These are phyloP conservation scores for Eriocheir sinensis DNA, from an alignment of 1,140 invertebrate genomes.

Conservation along the genomic window DNA sequence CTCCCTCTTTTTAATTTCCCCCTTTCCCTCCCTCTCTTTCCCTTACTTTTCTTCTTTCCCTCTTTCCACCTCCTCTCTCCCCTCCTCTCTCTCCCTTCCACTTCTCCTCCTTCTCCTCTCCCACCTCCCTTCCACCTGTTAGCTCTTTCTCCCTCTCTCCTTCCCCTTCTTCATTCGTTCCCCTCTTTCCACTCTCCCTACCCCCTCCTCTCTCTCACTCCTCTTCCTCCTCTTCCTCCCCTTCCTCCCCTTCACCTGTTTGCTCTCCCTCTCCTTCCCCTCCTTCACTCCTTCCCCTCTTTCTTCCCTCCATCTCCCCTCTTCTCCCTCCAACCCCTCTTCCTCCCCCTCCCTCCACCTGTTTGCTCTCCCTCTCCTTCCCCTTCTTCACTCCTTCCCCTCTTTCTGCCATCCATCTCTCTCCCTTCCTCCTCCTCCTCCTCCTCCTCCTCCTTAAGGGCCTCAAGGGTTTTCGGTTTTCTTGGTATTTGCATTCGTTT, in stretches of 20 bases:
- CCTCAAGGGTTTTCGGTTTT: neutral
- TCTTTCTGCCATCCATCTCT: neutral
- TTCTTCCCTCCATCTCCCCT: neutral
- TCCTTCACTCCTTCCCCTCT: neutral
- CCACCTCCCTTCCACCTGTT: neutral
- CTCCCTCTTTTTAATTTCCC: neutral
- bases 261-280: neutral
- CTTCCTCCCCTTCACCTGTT: neutral
- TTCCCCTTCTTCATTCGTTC: neutral
- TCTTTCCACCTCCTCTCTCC: neutral
- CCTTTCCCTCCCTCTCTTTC: neutral
- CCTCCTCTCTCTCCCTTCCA: constrained; percentile 5
- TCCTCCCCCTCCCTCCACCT: neutral
- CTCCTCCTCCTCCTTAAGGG: neutral
- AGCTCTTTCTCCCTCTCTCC: neutral
- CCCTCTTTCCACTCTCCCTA: neutral
- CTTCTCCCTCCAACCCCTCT: neutral
- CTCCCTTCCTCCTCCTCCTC: neutral
- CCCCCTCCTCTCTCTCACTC: neutral
- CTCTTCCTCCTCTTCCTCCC: neutral
- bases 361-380: neutral
- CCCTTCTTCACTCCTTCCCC: neutral
- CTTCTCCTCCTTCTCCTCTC: neutral
- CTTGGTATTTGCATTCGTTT: neutral
- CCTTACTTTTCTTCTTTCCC: neutral